Percentiles rank a stretch among this genome's conserved stretches.
These are phyloP conservation scores for Lochmaea crataegi DNA, from an alignment of 2,888 invertebrate genomes.

Conservation along the genomic window DNA sequence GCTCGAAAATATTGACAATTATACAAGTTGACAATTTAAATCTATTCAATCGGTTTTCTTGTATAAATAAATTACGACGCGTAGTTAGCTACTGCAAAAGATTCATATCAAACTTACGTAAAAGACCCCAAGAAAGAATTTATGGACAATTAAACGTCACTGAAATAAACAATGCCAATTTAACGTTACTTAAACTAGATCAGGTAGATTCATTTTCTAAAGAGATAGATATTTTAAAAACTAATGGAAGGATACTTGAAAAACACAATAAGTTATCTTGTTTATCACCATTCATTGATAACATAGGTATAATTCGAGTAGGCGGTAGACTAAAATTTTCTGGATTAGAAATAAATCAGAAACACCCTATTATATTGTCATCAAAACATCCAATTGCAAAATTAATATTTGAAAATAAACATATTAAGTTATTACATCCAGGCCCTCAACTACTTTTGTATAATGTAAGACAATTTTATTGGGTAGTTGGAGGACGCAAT, in stretches of 20 bases:
- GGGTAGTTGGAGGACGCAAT: background rate
- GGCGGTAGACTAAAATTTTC: background rate
- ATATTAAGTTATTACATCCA: background rate
- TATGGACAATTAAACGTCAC: too few species aligned
- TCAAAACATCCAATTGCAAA: background rate
- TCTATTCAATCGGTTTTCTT: background rate
- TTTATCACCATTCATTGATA: background rate
- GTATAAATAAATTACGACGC: background rate
- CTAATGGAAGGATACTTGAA: background rate
- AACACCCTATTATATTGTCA: background rate
- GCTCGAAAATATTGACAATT: background rate
- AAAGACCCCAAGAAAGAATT: background rate
- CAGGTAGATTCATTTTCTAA: background rate
- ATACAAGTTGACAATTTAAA: background rate
- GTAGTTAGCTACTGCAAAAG: background rate
- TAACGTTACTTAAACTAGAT: background rate
- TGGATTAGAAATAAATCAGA: background rate
- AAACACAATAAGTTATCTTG: background rate
- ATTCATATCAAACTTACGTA: background rate
- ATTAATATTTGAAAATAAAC: background rate
- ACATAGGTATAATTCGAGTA: background rate
- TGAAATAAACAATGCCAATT: background rate
- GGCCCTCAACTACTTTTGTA: background rate
- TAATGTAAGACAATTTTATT: background rate
- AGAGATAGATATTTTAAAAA: background rate